Conservation (phyloP, 2,888 invertebrate species). For the Pachymerium ferrugineum region DNA sequence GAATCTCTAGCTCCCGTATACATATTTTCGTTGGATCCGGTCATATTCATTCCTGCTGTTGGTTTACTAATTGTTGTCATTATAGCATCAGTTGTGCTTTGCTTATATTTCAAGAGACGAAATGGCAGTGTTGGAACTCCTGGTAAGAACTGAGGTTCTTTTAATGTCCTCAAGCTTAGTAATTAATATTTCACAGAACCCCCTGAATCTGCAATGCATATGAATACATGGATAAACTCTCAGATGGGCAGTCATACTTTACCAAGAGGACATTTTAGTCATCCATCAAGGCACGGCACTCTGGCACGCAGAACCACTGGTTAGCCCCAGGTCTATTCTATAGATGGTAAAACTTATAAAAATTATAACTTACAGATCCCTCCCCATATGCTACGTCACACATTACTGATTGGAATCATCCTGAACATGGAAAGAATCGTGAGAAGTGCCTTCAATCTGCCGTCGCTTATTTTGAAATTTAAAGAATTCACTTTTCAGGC, state of each 20-base stretch:
- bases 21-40: constrained; percentile 19
- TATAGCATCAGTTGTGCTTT: constrained; percentile 23
- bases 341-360: neutral
- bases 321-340: neutral
- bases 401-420: neutral
- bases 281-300: neutral
- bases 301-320: neutral
- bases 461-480: too few species aligned
- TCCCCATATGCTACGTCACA: constrained; percentile 23
- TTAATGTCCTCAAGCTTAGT: neutral
- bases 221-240: constrained; percentile 13
- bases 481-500: too few species aligned
- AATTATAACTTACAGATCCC: neutral
- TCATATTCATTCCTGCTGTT: constrained; percentile 5
- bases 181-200: neutral
- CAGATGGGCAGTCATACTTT: neutral
- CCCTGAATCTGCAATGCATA: neutral
- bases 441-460: neutral
- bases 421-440: neutral
- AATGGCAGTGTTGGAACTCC: constrained; percentile 23
- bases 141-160: neutral
- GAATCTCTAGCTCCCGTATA: neutral
- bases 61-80: constrained; percentile 17
- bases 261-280: neutral
- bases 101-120: constrained; percentile 1